phyloP scores from a whole-genome alignment of 2,888 invertebrate species.

The Harmothoe impar region DNA sequence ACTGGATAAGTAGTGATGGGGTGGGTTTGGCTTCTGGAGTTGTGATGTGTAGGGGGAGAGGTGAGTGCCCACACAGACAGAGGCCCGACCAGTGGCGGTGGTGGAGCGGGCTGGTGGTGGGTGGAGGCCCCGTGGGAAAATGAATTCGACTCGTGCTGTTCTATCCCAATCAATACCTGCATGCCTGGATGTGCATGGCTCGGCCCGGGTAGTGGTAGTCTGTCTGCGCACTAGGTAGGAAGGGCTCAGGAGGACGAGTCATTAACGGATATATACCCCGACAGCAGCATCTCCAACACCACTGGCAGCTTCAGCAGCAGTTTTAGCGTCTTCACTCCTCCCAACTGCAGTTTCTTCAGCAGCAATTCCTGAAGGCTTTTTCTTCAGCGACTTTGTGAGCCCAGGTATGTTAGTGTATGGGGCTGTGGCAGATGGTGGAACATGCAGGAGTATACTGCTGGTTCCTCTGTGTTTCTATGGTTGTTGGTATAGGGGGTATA shows the following conservation, averaged over 20 bases:
- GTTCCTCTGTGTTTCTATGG: too few relatives aligned
- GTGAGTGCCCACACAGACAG: background rate
- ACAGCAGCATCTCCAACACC: too few relatives aligned
- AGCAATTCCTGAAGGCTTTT: too few relatives aligned
- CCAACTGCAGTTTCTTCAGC: too few relatives aligned
- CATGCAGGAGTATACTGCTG: background rate
- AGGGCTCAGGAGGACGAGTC: background rate
- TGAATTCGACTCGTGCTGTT: background rate
- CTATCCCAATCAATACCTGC: background rate
- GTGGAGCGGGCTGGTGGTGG: background rate
- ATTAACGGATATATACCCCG: background rate
- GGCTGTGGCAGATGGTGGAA: background rate
- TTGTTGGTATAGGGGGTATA: too few relatives aligned
- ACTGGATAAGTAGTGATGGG: too few relatives aligned
- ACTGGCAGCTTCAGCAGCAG: too few relatives aligned
- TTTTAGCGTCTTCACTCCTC: too few relatives aligned
- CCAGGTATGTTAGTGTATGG: background rate
- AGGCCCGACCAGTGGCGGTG: background rate
- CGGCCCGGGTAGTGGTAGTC: background rate
- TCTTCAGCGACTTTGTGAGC: too few relatives aligned
- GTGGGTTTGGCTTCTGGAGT: too few relatives aligned
- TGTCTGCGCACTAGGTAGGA: background rate
- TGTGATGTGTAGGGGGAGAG: background rate
- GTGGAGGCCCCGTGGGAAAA: constrained; percentile 13
- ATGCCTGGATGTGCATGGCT: background rate